phyloP scores from a whole-genome alignment of 2,888 invertebrate species.

The Drosophila longiperda region DNA sequence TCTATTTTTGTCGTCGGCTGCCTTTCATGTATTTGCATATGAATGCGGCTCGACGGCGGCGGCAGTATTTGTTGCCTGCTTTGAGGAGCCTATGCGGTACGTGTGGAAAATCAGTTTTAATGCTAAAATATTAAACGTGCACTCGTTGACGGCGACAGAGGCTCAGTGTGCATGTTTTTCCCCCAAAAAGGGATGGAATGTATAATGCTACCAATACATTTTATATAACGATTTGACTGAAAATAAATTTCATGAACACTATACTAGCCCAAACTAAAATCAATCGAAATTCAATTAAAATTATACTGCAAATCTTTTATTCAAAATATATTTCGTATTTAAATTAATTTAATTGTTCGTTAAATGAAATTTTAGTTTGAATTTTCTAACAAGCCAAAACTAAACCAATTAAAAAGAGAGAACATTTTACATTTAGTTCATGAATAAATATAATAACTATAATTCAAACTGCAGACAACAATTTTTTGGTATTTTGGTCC shows the following conservation, averaged over 20 bases:
- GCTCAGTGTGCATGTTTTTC: constrained; percentile 24
- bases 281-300: background rate
- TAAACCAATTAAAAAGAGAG: background rate
- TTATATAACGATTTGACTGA: background rate
- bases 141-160: constrained; percentile 31
- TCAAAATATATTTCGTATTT: background rate
- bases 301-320: background rate
- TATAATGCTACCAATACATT: background rate
- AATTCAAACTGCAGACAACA: background rate
- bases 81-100: constrained; percentile 65
- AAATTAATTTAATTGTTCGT: background rate
- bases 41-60: constrained; percentile 69
- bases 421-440: background rate
- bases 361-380: background rate
- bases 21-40: constrained; percentile 80
- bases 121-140: constrained; percentile 77
- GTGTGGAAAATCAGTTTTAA: constrained; percentile 77
- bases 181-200: constrained; percentile 32
- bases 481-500: background rate
- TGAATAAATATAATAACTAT: background rate
- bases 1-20: constrained; percentile 34
- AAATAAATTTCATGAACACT: background rate
- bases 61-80: constrained; percentile 59
- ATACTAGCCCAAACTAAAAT: background rate
- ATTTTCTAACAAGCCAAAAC: background rate